Percentiles rank a stretch among this genome's conserved stretches.
Evolutionary conservation across 2,113 vertebrate species (phyloP).

Genomic region (Hemichromis elongatus): DNA sequence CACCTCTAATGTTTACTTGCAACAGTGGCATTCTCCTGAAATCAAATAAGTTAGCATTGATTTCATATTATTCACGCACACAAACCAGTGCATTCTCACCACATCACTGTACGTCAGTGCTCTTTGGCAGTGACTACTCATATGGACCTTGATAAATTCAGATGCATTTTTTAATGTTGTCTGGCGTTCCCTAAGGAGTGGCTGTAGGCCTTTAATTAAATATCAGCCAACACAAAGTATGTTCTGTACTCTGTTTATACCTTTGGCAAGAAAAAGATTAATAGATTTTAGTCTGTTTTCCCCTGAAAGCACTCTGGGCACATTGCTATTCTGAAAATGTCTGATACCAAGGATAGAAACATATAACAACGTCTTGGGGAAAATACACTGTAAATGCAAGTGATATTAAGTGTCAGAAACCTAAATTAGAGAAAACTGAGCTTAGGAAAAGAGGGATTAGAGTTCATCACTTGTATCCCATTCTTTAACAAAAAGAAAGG

Average conservation of each 20-base stretch:
- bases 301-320: background rate
- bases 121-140: background rate
- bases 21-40: background rate
- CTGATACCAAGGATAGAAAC: background rate
- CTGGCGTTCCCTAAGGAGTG: background rate
- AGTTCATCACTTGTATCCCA: background rate
- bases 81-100: background rate
- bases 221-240: background rate
- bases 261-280: conserved; percentile 7
- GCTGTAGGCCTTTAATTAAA: conserved; percentile 38
- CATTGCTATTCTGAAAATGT: background rate
- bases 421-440: background rate
- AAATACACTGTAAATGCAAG: background rate
- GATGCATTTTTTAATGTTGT: background rate
- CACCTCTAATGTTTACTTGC: background rate
- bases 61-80: background rate
- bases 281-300: conserved; percentile 6
- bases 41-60: conserved; percentile 17
- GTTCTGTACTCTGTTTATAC: conserved; percentile 5
- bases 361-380: background rate
- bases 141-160: background rate
- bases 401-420: background rate
- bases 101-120: background rate
- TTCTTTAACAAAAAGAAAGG: background rate
- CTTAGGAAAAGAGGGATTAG: background rate